Evolutionary conservation across 2,797 vertebrate species (phyloP).

Genomic region (Mustela erminea): DNA sequence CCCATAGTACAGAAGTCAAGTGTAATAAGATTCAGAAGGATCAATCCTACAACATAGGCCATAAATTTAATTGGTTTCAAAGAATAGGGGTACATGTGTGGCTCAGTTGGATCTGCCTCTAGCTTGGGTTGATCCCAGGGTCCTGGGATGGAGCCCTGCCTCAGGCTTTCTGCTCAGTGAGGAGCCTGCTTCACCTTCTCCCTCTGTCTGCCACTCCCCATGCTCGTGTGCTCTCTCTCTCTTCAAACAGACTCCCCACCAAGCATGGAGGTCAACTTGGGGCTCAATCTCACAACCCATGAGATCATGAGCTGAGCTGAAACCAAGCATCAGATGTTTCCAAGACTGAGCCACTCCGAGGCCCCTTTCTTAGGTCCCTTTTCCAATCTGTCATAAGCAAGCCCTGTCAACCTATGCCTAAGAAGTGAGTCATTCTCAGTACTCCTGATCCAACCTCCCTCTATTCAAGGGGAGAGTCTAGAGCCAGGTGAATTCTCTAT

Average conservation of each 20-base stretch:
- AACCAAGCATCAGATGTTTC: not conserved
- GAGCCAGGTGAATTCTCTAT: not conserved
- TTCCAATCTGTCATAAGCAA: not conserved
- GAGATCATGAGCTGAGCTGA: not conserved
- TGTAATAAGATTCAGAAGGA: not conserved
- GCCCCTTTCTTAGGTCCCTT: not conserved
- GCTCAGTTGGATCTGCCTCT: too few relatives aligned
- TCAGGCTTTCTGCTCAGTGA: too few relatives aligned
- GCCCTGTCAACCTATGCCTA: not conserved
- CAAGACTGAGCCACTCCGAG: not conserved
- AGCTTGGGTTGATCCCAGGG: too few relatives aligned
- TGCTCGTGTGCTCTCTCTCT: too few relatives aligned
- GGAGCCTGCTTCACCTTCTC: too few relatives aligned
- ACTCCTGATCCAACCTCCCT: not conserved
- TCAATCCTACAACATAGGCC: not conserved
- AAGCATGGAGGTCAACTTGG: not conserved
- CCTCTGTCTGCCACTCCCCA: too few relatives aligned
- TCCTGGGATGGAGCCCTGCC: too few relatives aligned
- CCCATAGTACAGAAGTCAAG: not conserved
- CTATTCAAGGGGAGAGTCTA: not conserved
- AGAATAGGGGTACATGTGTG: not conserved
- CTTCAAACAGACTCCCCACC: not conserved
- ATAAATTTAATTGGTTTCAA: conserved; percentile 5
- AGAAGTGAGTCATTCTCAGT: not conserved
- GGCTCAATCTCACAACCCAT: not conserved